These are phyloP conservation scores for Halcyon leucocephala DNA, from an alignment of 2,797 vertebrate genomes.

Conservation along the genomic window DNA sequence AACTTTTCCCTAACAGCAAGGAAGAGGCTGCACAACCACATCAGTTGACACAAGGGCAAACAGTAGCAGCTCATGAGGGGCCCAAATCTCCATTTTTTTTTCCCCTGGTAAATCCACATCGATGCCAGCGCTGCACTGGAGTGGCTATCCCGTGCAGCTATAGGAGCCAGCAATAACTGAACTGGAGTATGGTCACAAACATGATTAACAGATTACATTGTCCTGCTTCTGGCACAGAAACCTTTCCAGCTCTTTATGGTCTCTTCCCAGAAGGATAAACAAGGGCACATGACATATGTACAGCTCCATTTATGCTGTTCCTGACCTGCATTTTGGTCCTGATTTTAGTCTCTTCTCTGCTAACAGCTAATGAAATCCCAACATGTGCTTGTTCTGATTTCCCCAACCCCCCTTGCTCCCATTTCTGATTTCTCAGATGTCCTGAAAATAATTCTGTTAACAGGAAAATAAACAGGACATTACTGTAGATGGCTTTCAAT, in stretches of 20 bases:
- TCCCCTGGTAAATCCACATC: not conserved
- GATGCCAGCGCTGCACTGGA: not conserved
- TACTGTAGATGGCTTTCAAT: slow-evolving; percentile 58
- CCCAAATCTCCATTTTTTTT: not conserved
- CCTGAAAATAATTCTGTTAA: slow-evolving; percentile 49
- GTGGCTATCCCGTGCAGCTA: not conserved
- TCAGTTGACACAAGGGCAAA: not conserved
- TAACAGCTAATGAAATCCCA: not conserved
- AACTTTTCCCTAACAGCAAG: not conserved
- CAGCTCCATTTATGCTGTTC: not conserved
- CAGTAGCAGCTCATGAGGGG: not conserved
- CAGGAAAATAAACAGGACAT: slow-evolving; percentile 66
- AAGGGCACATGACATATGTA: not conserved
- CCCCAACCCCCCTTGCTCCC: not conserved
- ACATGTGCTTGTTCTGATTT: not conserved
- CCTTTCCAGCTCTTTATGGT: not conserved
- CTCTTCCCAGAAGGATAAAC: not conserved
- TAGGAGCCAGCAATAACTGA: not conserved
- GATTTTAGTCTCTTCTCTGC: not conserved
- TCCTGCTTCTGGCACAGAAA: not conserved
- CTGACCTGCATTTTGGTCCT: not conserved
- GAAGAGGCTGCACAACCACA: not conserved
- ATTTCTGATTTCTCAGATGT: slow-evolving; percentile 28
- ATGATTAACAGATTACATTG: not conserved
- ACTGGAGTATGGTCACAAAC: not conserved